Evolutionary conservation across 1,140 invertebrate species (phyloP).

Genomic region (Pentalonia nigronervosa): DNA sequence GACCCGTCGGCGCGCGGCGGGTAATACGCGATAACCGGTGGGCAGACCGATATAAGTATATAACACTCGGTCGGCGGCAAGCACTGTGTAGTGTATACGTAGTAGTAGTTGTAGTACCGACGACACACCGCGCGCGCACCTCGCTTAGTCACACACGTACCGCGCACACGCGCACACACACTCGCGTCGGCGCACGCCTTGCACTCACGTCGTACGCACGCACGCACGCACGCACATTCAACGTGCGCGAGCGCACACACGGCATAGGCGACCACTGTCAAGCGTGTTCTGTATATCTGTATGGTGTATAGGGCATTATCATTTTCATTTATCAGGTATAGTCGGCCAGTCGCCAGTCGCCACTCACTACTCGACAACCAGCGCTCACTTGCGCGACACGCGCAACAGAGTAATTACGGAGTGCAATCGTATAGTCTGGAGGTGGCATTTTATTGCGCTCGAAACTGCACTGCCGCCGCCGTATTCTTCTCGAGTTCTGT

Average conservation of each 20-base stretch:
- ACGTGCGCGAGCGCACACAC: neutral
- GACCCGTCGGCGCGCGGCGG: neutral
- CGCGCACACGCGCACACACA: neutral
- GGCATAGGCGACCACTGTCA: no score
- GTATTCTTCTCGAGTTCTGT: neutral
- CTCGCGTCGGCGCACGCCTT: neutral
- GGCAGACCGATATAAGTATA: constrained; percentile 14
- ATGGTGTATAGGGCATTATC: no score
- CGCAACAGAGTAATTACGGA: no score
- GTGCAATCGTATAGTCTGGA: no score
- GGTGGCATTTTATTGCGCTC: neutral
- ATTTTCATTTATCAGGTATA: no score
- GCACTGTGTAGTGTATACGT: neutral
- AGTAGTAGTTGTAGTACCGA: no score
- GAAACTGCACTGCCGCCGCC: neutral
- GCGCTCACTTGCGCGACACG: no score
- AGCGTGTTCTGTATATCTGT: no score
- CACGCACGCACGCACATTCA: neutral
- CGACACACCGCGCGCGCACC: neutral
- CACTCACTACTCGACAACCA: no score
- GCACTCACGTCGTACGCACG: neutral
- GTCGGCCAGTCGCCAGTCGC: no score
- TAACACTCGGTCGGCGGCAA: neutral
- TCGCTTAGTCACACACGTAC: neutral
- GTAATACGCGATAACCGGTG: neutral